These are phyloP conservation scores for Xenopus petersii DNA, from an alignment of 2,797 vertebrate species.

Conservation along the genomic window DNA sequence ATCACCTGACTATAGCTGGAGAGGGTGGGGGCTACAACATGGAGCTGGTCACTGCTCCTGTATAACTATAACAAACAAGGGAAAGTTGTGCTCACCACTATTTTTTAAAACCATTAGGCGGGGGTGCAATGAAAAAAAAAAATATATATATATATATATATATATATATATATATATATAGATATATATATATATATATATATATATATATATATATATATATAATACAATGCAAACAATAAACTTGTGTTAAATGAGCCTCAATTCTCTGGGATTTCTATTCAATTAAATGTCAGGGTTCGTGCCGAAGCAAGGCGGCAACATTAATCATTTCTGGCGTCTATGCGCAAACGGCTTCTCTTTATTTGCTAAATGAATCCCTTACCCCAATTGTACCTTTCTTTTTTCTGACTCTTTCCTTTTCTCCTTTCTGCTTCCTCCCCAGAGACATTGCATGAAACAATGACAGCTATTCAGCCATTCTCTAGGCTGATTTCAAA, in stretches of 20 bases:
- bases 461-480: conserved; percentile 19
- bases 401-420: conserved; percentile 22
- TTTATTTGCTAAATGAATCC: conserved; percentile 40
- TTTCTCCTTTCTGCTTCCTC: not conserved
- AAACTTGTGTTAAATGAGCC: conserved; percentile 35
- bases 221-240: conserved; percentile 35
- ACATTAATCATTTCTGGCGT: conserved; percentile 43
- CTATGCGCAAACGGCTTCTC: conserved; percentile 25
- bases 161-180: too few relatives aligned
- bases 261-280: conserved; percentile 39
- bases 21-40: too few relatives aligned
- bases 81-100: too few relatives aligned
- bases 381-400: conserved; percentile 37
- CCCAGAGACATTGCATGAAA: conserved; percentile 24
- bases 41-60: too few relatives aligned
- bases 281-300: conserved; percentile 46
- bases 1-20: too few relatives aligned
- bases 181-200: too few relatives aligned
- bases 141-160: too few relatives aligned
- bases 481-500: conserved; percentile 10
- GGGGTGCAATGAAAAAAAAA: too few relatives aligned
- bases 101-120: too few relatives aligned
- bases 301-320: conserved; percentile 31
- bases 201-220: not conserved
- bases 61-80: too few relatives aligned